Evolutionary conservation across 2,113 vertebrate genomes (phyloP), one percentile per base, ranked within the genome.

Genomic region (Lasiurus cinereus): DNA sequence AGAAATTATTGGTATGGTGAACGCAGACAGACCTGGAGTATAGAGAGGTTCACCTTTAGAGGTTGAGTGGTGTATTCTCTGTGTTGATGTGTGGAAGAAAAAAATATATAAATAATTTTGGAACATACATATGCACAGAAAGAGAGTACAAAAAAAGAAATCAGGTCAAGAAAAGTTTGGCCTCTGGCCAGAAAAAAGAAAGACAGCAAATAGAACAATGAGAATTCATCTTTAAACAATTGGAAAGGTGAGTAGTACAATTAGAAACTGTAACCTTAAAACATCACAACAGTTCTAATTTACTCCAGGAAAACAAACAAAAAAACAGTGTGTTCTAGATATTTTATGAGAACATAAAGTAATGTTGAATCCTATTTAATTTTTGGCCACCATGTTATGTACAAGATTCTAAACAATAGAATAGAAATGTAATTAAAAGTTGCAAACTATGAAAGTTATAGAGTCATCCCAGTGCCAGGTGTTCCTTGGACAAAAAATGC

Each of bases 51-150:
- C 76, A 86, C 4, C 19, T 72, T 46, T 72, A 73, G 54, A 96
- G 43, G 29, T 13, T 96, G 83, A 91, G 48, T 78, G 33, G 3
- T 85, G 78, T 94, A 2, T 89, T 95, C 59, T 48, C 27, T 95
- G 22, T 79, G 52, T 91, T 31, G 0, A 66, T 83, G 13, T 52
- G 21, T 83, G 22, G 22, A 95, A 82, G n/a, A 36, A 86, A 96
- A 96, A 88, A 72, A 85, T 48, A 83, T 56, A 91, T 94, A 70
- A 93, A 64, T 96, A 97, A 92, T 52, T 95, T 54, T 94, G 19
- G 48, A 72, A 92, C 62, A 72, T 83, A 83, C 70, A 19, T 27
- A 76, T 43, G 27, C 22, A 96, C 70, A 22, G 85, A 94, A 96
- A 43, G n/a, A n/a, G 36, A 22, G 21, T 48, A 43, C 91, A 70